Conservation (phyloP, 2,797 vertebrate genomes). For the Myotis pilosus region DNA sequence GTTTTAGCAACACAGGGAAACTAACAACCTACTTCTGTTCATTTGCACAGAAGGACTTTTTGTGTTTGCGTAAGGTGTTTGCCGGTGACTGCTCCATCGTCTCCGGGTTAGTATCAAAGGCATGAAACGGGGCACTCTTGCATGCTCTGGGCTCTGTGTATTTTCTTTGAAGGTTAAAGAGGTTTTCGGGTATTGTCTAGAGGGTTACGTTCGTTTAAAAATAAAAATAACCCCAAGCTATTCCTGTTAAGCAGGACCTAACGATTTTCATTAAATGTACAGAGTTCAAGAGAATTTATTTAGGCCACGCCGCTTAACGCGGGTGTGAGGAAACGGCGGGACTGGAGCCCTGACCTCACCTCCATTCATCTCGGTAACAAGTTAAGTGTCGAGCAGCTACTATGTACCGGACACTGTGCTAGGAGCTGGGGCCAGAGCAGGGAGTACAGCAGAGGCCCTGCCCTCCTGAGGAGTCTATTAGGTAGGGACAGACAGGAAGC, state of each 20-base stretch:
- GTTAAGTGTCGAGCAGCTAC: not conserved
- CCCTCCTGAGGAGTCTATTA: accelerated
- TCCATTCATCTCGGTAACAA: not conserved
- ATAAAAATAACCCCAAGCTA: constrained; percentile 18
- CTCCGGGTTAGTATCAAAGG: not conserved
- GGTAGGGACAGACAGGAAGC: not conserved
- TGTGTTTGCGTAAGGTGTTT: not conserved
- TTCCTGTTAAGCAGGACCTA: not conserved
- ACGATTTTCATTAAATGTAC: not conserved
- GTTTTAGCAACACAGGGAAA: constrained; percentile 30
- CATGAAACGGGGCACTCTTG: not conserved
- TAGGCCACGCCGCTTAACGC: not conserved
- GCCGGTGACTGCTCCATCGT: not conserved
- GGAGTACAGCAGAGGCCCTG: not conserved
- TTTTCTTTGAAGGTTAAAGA: not conserved
- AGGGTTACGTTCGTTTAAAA: not conserved
- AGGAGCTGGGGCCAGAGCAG: not conserved
- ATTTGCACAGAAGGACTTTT: not conserved
- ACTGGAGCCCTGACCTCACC: not conserved
- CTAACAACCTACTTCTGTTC: not conserved
- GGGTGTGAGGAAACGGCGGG: not conserved
- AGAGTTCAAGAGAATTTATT: not conserved
- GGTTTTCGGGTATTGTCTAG: not conserved
- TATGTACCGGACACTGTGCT: not conserved
- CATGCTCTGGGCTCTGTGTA: not conserved